Evolutionary conservation across 1,140 invertebrate genomes (phyloP), one percentile per base, ranked within the genome.

Genomic region (Pantala flavescens): DNA sequence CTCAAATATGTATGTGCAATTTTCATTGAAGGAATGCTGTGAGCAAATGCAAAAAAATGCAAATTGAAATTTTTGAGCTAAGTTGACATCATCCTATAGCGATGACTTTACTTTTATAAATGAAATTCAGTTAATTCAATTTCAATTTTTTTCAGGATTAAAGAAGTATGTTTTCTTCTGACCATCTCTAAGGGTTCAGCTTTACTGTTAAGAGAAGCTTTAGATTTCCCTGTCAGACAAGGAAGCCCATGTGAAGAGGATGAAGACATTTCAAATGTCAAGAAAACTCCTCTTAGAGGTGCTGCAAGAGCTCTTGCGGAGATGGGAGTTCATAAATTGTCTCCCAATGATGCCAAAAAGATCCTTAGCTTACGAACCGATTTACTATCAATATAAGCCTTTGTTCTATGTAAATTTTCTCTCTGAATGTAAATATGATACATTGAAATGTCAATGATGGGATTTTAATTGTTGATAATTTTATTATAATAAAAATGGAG

Each of bases 101-200:
- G n/a, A 9, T 36, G 28, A 36, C 28, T 36, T 36, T 36, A 36
- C n/a, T n/a, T n/a, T n/a, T n/a, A n/a, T n/a, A n/a, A n/a, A n/a
- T n/a, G n/a, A n/a, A n/a, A 36, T 36, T 36, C 28, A 36, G 9
- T 36, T 36, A 36, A 5, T 36, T 9, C 14, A 74, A 73, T 76
- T 23, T 42, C 11, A 43, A 79, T 78, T 74, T 80, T 77, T 83
- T 84, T 73, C 81, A 96, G 94, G 78, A 84, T 94, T 24, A 87
- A 90, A 78, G 94, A 96, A 81, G 87, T 91, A 0, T 91, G 90
- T 78, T 88, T 87, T 77, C 83, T 96, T 21, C 82, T 96, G 36
- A 93, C 90, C 76, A 82, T 95, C 76, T 86, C 89, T 23, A 86
- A 88, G 76, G 93, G 92, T 7, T 91, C 91, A 49, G 91, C 91